Evolutionary conservation across 2,113 vertebrate genomes (phyloP), one percentile per base, ranked within the genome.

Genomic region (Albula goreensis): DNA sequence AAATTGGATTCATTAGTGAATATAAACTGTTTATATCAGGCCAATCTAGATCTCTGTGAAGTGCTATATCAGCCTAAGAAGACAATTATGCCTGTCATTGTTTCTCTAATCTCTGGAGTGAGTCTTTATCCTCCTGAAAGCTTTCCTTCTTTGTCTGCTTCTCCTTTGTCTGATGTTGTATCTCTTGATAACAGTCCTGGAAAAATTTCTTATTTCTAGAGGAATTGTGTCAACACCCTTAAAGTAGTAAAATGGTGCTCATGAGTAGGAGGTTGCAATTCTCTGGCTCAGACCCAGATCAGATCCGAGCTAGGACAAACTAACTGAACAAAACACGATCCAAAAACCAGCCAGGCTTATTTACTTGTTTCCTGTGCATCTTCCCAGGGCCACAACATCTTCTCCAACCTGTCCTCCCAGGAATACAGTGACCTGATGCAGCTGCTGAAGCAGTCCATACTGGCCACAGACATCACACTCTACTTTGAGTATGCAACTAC

Each of bases 371-470:
- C 92, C 90, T 94, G 91, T 94, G 93, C 31, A 41, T 41, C 31
- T 41, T 12, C 91, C 87, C 90, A 99, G 98, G 98, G 98, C 89
- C 98, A 99, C 95, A 99, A 99, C 93, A 99, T 99, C 94, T 99
- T 99, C 95, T 97, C 97, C 93, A 99, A 98, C 94, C 95, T 99
- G 92, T 99, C 98, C 87, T 99, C 98, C 90, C 96, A 96, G 92
- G 97, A 99, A 90, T 99, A 99, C 90, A 96, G 98, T 85, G 96
- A 98, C 95, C 97, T 99, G 91, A 99, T 99, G 98, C 98, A 99
- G 96, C 97, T 99, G 93, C 91, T 99, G 91, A 99, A 99, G 91
- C 97, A 99, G 94, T 99, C 98, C 0, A 99, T 99, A 89, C 89
- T 99, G 93, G 98, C 98, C 92, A 99, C 98, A 85, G 98, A 99